Evolutionary conservation across 92 coral and sea anemone species (phyloP).

Genomic region (Plumapathes pennacea): DNA sequence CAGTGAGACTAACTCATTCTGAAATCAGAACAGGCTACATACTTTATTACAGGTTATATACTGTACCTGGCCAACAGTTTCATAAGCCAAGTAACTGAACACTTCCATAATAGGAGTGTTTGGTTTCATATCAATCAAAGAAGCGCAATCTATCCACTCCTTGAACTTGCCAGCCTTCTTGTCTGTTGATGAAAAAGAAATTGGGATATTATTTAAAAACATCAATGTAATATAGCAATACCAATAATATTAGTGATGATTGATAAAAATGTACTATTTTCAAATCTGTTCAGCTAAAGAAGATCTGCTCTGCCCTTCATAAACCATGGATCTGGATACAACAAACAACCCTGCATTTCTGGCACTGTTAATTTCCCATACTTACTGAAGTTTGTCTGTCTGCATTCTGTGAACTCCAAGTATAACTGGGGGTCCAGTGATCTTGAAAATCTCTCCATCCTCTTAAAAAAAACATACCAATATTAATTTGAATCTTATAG

Average conservation of each 20-base stretch:
- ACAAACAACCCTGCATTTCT: too few relatives aligned
- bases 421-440: constrained; percentile 94
- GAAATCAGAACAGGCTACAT: too few relatives aligned
- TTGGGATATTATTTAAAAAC: not conserved
- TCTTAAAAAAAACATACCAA: constrained; percentile 37
- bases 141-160: constrained; percentile 95
- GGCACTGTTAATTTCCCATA: too few relatives aligned
- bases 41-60: too few relatives aligned
- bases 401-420: constrained; percentile 90
- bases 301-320: too few relatives aligned
- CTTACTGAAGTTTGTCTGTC: constrained; percentile 98
- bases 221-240: too few relatives aligned
- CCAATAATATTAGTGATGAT: too few relatives aligned
- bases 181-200: constrained; percentile 41
- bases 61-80: constrained; percentile 90
- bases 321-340: too few relatives aligned
- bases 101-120: constrained; percentile 98
- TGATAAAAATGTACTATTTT: too few relatives aligned
- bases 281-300: too few relatives aligned
- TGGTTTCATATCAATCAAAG: constrained; percentile 93
- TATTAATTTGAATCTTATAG: not conserved
- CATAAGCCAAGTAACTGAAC: constrained; percentile 92
- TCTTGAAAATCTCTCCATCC: constrained; percentile 89
- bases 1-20: too few relatives aligned
- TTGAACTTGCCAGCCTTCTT: constrained; percentile 98